Evolutionary conservation across 2,113 vertebrate genomes (phyloP).

Genomic region (Vireo altiloquus): DNA sequence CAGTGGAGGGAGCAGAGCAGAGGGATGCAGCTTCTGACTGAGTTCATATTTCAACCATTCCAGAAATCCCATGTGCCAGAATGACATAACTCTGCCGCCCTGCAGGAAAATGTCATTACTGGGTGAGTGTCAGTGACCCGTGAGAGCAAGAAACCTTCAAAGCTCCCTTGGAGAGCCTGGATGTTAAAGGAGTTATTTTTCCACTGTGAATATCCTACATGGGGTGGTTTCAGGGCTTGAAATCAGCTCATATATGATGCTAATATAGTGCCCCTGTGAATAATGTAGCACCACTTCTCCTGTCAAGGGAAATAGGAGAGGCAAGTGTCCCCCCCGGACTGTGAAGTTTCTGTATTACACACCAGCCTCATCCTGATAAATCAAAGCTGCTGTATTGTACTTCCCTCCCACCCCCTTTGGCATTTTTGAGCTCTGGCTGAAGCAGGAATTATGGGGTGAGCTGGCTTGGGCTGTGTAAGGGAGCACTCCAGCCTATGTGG

Average conservation of each 20-base stretch:
- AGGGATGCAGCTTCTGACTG: neutral
- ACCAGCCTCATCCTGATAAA: neutral
- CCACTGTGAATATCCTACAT: neutral
- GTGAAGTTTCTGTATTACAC: neutral
- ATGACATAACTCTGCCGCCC: neutral
- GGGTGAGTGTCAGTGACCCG: neutral
- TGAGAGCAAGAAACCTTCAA: constrained; percentile 44
- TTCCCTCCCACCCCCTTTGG: neutral
- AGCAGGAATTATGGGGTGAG: neutral
- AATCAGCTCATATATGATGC: neutral
- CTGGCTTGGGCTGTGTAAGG: rapidly evolving
- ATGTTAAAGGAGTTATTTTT: neutral
- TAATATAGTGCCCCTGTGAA: neutral
- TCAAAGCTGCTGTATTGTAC: neutral
- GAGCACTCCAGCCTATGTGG: neutral
- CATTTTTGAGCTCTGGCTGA: neutral
- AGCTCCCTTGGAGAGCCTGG: constrained; percentile 14
- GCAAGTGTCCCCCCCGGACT: neutral
- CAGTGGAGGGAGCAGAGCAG: neutral
- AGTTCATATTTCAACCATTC: constrained; percentile 40
- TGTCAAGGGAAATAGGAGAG: neutral
- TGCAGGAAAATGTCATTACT: constrained; percentile 53
- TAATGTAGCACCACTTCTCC: neutral
- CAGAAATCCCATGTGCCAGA: constrained; percentile 33
- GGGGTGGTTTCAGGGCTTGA: neutral